phyloP scores from a whole-genome alignment of 2,888 invertebrate species.

The Torymus texanus region DNA sequence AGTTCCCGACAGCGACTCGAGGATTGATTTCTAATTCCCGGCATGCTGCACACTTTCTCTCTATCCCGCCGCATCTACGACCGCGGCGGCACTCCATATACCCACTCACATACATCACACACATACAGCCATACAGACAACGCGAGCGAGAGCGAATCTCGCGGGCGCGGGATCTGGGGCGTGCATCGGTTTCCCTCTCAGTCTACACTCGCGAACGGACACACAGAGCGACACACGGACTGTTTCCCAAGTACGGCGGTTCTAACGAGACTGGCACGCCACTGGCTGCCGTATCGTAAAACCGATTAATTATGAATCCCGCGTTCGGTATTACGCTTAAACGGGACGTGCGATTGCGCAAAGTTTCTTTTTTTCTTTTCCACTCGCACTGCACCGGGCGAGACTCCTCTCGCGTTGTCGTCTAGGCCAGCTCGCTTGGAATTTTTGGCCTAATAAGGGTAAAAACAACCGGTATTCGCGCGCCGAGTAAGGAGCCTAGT shows the following conservation, averaged over 20 bases:
- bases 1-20: constrained; percentile 1
- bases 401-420: constrained; percentile 48
- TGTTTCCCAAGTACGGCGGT: not conserved
- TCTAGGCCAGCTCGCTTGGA: constrained; percentile 53
- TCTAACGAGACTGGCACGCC: constrained; percentile 52
- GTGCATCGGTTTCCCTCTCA: constrained; percentile 53
- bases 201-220: constrained; percentile 48
- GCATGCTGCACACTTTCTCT: constrained; percentile 52
- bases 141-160: not conserved
- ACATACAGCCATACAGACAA: too few species aligned
- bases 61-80: not conserved
- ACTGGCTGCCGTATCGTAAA: constrained; percentile 4
- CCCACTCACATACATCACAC: not conserved
- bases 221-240: constrained; percentile 5
- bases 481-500: constrained; percentile 14
- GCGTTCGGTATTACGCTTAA: constrained; percentile 62
- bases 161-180: constrained; percentile 30
- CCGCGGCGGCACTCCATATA: not conserved
- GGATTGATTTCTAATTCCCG: constrained; percentile 55
- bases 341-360: constrained; percentile 60
- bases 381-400: constrained; percentile 50
- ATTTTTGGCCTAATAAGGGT: constrained; percentile 70
- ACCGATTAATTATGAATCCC: constrained; percentile 65
- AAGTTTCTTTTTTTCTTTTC: constrained; percentile 56
- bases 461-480: constrained; percentile 39